phyloP scores from a whole-genome alignment of 2,888 invertebrate species.

The Drosophila infuscata region DNA sequence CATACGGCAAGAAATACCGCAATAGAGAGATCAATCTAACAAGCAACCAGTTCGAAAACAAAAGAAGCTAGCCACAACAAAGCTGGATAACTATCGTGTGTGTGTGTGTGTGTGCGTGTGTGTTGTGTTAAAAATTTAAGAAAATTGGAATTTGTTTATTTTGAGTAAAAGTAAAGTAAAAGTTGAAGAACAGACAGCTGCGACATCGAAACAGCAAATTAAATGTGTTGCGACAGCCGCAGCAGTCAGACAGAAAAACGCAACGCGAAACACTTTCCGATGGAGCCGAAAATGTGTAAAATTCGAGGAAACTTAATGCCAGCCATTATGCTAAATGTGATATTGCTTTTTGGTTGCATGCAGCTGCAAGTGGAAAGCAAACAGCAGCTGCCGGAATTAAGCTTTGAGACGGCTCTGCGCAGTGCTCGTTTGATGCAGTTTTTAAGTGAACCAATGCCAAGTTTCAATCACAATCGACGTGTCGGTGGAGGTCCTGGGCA shows the following conservation, averaged over 20 bases:
- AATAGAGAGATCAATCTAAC: slow-evolving; percentile 71
- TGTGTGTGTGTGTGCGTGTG: slow-evolving; percentile 33
- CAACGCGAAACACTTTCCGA: slow-evolving; percentile 38
- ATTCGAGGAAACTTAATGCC: slow-evolving; percentile 19
- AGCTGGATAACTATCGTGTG: slow-evolving; percentile 9
- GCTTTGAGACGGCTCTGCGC: slow-evolving; percentile 39
- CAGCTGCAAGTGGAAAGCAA: slow-evolving; percentile 39
- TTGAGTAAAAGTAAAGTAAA: slow-evolving; percentile 73
- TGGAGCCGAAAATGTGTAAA: slow-evolving; percentile 37
- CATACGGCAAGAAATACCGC: slow-evolving; percentile 45
- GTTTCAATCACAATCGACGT: slow-evolving; percentile 47
- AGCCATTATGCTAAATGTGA: slow-evolving; percentile 16
- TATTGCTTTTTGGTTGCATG: slow-evolving; percentile 32
- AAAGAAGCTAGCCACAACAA: slow-evolving; percentile 61
- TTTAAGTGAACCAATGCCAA: slow-evolving; percentile 54
- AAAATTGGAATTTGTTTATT: slow-evolving; percentile 67
- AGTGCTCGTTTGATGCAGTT: slow-evolving; percentile 68
- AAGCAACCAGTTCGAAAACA: slow-evolving; percentile 68
- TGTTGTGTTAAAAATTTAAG: slow-evolving; percentile 39
- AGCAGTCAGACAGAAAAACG: slow-evolving; percentile 70
- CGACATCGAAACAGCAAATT: slow-evolving; percentile 54
- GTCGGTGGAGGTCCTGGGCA: slow-evolving; percentile 39
- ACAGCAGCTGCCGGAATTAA: slow-evolving; percentile 18
- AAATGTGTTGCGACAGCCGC: slow-evolving; percentile 69
- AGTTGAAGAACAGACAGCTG: slow-evolving; percentile 56